Evolutionary conservation across 2,113 vertebrate genomes (phyloP).

Genomic region (Malaclemys terrapin): DNA sequence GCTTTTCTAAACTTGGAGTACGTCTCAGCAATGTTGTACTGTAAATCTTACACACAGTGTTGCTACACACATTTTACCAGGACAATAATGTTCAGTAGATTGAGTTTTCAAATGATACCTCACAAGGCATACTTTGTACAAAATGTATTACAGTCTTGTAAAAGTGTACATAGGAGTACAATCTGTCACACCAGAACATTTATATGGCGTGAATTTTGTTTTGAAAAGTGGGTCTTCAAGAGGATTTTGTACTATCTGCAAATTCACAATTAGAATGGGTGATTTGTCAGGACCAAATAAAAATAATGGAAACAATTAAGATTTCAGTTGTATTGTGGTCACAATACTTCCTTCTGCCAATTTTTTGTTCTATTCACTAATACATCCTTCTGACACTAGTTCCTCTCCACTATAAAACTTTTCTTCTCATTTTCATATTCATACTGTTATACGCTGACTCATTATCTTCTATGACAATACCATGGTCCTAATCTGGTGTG

Average conservation of each 20-base stretch:
- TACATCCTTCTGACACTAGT: neutral
- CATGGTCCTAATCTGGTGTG: neutral
- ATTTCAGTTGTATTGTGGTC: neutral
- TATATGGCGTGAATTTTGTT: fast-evolving
- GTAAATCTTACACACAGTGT: no score
- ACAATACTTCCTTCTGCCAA: neutral
- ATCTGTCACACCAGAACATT: neutral
- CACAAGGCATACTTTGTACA: no score
- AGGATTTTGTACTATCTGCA: constrained; percentile 44
- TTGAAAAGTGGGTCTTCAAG: neutral
- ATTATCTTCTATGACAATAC: constrained; percentile 7
- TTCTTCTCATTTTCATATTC: constrained; percentile 28
- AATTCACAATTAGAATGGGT: neutral
- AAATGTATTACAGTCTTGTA: no score
- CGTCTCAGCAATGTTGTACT: no score
- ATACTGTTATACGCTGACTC: neutral
- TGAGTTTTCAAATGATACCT: no score
- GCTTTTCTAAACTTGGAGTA: no score
- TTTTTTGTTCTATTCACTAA: neutral
- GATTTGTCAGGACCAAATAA: constrained; percentile 6
- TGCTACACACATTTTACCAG: no score
- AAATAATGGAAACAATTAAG: neutral
- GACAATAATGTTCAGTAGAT: no score
- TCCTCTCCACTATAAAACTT: constrained; percentile 7
- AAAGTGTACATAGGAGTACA: no score